Evolutionary conservation across 2,888 invertebrate genomes (phyloP), one percentile per base, ranked within the genome.

Genomic region (Dione vanillae): DNA sequence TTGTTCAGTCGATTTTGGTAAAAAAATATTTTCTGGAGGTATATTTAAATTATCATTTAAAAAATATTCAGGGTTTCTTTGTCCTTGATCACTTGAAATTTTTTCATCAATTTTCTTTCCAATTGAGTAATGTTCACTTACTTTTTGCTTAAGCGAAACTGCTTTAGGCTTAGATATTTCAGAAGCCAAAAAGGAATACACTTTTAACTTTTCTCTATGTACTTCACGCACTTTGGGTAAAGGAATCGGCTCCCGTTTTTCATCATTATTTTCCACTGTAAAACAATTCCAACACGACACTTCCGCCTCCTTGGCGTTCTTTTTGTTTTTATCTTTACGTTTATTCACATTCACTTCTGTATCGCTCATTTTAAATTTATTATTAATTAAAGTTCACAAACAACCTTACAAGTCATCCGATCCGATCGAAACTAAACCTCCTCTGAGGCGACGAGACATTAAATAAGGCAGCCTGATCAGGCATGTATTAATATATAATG

Each of bases 221-320:
- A 85, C 80, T 74, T 83, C 80, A 9, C 92, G 81, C 47, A 92
- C 81, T 79, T 84, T 83, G 1, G 83, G 77, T 66, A 91, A 78
- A 8, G 88, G 77, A n/a, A 84, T 74, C 51, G 86, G 83, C 70
- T 82, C 80, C 20, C 74, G 69, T 54, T 81, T 77, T 45, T 85
- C 80, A 52, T 85, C 82, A 68, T 69, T 71, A 43, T 80, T 78
- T 78, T 85, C 85, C 9, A 79, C 77, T 40, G 79, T 78, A 66
- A 91, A 85, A 82, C 92, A 92, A 80, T 90, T 90, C 90, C 90
- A 91, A 75, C 92, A 91, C 52, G 86, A 85, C 70, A 85, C 79
- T 67, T 88, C 88, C 58, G 72, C 80, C 49, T 80, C 78, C 52
- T 79, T 80, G 73, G 75, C 78, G 67, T 70, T 76, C 62, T 76